Base-by-base conservation (phyloP, 2,797 vertebrate species). In the Pseudomugil tenellus region DNA sequence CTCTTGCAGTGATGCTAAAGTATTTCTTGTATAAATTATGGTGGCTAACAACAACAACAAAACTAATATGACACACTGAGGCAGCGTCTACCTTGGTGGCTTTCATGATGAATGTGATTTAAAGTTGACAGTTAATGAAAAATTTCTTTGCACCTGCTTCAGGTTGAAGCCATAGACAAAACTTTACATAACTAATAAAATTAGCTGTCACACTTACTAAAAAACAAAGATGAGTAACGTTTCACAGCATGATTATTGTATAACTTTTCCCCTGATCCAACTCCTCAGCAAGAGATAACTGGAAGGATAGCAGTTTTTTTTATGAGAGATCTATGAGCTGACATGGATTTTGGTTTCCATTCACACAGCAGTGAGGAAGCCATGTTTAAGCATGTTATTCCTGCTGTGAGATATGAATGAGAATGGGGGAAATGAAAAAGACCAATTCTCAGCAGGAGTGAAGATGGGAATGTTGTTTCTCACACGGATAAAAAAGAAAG, bases 191-290 rank as follows among this genome's bases (percentile, higher is more conserved):
- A n/a, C n/a, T n/a, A n/a, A n/a, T n/a, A n/a, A n/a, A 60, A 1
- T 11, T 29, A 46, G 34, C 62, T 56, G 78, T 77, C 67, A 37
- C 21, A 65, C 53, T 85, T 49, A 13, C 73, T 59, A 62, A 51
- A 77, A 83, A 46, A 77, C 69, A 76, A 69, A 41, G 83, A 86
- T 80, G 55, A 87, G 85, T 79, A 69, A 76, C 84, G 76, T 64
- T 62, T 87, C 84, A 80, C 78, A 80, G 77, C 32, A 52, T 78
- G 77, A 88, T 88, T 82, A 81, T 76, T 78, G 60, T 75, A 66
- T 55, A 70, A 79, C 70, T 77, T 58, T 75, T 55, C 79, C 67
- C 37, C 64, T 43, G 9, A 83, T 87, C 84, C 70, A 79, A 77
- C 85, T 76, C 67, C 73, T 52, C 43, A 77, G 65, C 68, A 77